Base-by-base conservation (phyloP, 2,888 invertebrate genomes). In the Oasisia sp. region DNA sequence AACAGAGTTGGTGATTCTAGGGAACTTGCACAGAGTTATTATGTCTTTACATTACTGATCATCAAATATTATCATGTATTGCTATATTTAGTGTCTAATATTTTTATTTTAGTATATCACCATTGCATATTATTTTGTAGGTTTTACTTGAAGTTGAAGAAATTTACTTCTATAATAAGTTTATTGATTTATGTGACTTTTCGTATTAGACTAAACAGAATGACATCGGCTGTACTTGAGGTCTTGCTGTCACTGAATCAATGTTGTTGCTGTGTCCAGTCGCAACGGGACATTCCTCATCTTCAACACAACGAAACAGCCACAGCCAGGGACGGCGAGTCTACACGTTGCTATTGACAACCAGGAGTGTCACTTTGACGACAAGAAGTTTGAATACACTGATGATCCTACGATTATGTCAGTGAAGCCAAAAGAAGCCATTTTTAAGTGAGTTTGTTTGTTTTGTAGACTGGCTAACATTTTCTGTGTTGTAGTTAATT, bases 301-400 rank as follows among this genome's bases (percentile, higher is more conserved):
- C 19, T 74, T 74, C 27, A n/a, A 74, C 7, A 74, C 74, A 27
- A 19, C 27, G 19, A 7, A 19, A 7, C 74, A 74, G n/a, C 27
- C 19, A 74, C 74, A 27, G 74, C 27, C 74, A 74, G 27, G 14
- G 27, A 74, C 27, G 74, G n/a, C 74, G 27, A 74, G 74, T 74
- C 3, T 74, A 74, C 74, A 74, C 7, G 27, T 74, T n/a, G 74
- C 27, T 19, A 74, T 74, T 27, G 27, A 74, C 27, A 27, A 74
- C 74, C 74, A 74, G 74, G 27, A 14, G 74, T 74, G 74, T 74
- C 74, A 19, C 74, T 27, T 74, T 74, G 74, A 27, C 27, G n/a
- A 74, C 74, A 74, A 74, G n/a, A 74, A 74, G 74, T 74, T 74
- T 74, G 74, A 74, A 74, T 74, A 74, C 74, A 74, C 27, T 27